Conservation (phyloP, 2,797 vertebrate species). For the Rhinichthys osculus region DNA sequence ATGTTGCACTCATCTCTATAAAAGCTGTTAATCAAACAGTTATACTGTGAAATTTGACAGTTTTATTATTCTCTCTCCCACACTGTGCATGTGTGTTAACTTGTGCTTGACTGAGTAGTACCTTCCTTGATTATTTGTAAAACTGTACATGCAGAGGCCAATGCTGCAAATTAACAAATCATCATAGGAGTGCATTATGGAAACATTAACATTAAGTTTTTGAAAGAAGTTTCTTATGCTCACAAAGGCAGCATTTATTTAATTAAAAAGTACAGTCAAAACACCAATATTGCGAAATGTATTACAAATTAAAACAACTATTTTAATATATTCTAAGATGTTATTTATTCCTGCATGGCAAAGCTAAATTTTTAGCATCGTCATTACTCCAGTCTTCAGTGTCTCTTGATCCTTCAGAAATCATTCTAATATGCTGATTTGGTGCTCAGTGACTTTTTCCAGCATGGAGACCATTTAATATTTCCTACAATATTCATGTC, state of each 20-base stretch:
- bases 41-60: constrained; percentile 70
- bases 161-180: no score
- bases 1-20: constrained; percentile 72
- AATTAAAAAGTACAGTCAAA: not conserved
- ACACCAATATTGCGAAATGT: not conserved
- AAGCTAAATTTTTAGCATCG: not conserved
- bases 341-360: not conserved
- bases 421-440: not conserved
- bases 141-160: constrained; percentile 4
- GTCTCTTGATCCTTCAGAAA: not conserved
- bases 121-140: constrained; percentile 2
- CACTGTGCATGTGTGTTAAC: not conserved
- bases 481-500: not conserved
- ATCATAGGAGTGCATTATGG: no score
- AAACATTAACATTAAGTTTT: no score
- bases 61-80: constrained; percentile 53
- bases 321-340: not conserved
- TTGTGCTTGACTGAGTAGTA: not conserved
- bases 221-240: not conserved
- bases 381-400: not conserved
- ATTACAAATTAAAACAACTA: not conserved
- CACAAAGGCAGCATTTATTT: no score
- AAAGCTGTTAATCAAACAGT: constrained; percentile 74
- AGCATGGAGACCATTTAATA: not conserved
- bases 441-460: not conserved